Percentiles rank a stretch among this genome's conserved stretches.
phyloP scores from a whole-genome alignment of 1,140 invertebrate genomes.

The Camponotus pennsylvanicus region DNA sequence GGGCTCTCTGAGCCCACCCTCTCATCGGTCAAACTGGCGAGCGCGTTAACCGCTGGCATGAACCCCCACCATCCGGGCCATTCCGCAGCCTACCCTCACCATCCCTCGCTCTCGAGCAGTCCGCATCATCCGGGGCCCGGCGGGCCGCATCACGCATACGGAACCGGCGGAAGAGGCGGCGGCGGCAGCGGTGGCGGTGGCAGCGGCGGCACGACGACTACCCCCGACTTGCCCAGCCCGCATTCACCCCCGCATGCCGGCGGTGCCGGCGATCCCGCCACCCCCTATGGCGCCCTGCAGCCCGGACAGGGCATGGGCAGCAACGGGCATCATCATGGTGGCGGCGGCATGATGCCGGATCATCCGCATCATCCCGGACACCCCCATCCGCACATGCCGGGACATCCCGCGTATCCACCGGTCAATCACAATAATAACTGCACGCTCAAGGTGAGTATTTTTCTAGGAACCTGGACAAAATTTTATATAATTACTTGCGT shows the following conservation, averaged over 20 bases:
- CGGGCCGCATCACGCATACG: constrained; percentile 82
- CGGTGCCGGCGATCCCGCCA: constrained; percentile 69
- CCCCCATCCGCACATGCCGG: constrained; percentile 83
- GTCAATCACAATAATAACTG: constrained; percentile 86
- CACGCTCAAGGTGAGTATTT: constrained; percentile 83
- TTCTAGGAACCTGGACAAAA: not conserved
- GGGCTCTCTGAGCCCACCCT: constrained; percentile 84
- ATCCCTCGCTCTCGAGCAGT: constrained; percentile 85
- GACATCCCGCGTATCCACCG: constrained; percentile 82
- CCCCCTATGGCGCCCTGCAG: constrained; percentile 80
- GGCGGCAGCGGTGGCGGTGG: constrained; percentile 71
- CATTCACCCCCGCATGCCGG: constrained; percentile 80
- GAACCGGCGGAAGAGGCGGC: constrained; percentile 79
- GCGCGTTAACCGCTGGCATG: constrained; percentile 86
- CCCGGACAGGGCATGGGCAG: constrained; percentile 81
- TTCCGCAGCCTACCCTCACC: constrained; percentile 84
- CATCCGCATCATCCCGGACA: constrained; percentile 83
- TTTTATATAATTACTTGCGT: not conserved
- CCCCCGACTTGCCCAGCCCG: constrained; percentile 82
- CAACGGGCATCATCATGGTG: constrained; percentile 83
- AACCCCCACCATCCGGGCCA: constrained; percentile 85
- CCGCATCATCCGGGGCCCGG: constrained; percentile 83
- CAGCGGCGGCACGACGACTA: constrained; percentile 81
- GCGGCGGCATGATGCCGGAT: constrained; percentile 81
- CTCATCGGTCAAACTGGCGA: constrained; percentile 85